These are phyloP conservation scores for Exaiptasia diaphana DNA, from an alignment of 64 coral and sea anemone genomes.

Conservation along the genomic window DNA sequence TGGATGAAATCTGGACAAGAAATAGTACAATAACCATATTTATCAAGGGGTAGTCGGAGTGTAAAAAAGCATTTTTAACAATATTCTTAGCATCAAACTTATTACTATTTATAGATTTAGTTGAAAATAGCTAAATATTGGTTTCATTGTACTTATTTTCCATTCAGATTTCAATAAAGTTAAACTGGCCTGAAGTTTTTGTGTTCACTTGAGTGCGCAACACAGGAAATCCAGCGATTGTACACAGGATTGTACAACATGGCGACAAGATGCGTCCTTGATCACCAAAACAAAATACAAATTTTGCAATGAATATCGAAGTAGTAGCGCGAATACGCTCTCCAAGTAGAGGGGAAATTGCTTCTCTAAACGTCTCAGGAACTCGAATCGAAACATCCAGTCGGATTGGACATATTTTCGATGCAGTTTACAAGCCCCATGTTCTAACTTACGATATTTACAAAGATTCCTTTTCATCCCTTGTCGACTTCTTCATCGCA, in stretches of 20 bases:
- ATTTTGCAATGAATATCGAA: slow-evolving; percentile 59
- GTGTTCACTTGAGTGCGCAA: not conserved
- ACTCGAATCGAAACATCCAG: slow-evolving; percentile 63
- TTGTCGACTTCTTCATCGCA: slow-evolving; percentile 64
- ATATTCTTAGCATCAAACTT: too few relatives aligned
- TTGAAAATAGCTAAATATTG: too few relatives aligned
- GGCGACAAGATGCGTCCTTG: slow-evolving; percentile 6
- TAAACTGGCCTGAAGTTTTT: not conserved
- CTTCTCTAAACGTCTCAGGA: slow-evolving; percentile 55
- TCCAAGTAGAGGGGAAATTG: slow-evolving; percentile 60
- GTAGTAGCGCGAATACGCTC: slow-evolving; percentile 78
- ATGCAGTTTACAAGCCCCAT: slow-evolving; percentile 54
- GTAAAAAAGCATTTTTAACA: too few relatives aligned
- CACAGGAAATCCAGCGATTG: not conserved
- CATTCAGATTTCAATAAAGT: not conserved
- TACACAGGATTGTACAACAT: not conserved
- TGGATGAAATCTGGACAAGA: not conserved
- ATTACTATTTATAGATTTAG: too few relatives aligned
- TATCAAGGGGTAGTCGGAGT: too few relatives aligned
- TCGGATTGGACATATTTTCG: slow-evolving; percentile 62
- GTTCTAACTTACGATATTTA: slow-evolving; percentile 60
- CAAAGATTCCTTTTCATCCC: slow-evolving; percentile 59
- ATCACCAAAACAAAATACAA: not conserved
- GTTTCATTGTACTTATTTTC: too few relatives aligned
- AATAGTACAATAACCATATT: not conserved